These are phyloP conservation scores for Monoplex corrugatus DNA, from an alignment of 2,888 invertebrate species.

Conservation along the genomic window DNA sequence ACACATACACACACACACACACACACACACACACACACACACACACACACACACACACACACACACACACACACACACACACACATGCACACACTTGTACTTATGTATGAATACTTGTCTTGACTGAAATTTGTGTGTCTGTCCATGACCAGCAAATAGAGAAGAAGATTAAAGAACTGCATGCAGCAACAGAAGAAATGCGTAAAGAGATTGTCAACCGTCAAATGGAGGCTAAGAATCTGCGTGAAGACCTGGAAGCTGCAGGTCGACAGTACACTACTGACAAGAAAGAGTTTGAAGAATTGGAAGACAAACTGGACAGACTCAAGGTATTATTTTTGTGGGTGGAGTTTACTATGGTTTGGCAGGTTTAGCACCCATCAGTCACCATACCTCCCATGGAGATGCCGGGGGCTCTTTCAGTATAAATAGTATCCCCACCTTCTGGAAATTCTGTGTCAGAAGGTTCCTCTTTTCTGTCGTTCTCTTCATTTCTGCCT, in stretches of 20 bases:
- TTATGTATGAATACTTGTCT: too few relatives aligned
- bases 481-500: too few relatives aligned
- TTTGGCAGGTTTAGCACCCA: too few relatives aligned
- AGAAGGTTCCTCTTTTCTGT: too few relatives aligned
- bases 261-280: slow-evolving; percentile 66
- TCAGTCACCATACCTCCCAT: too few relatives aligned
- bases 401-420: too few relatives aligned
- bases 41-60: slow-evolving; percentile 31
- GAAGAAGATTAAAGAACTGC: slow-evolving; percentile 80
- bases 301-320: slow-evolving; percentile 74
- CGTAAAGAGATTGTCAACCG: slow-evolving; percentile 79
- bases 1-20: slow-evolving; percentile 2
- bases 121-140: not conserved
- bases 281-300: slow-evolving; percentile 75
- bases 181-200: slow-evolving; percentile 78
- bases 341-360: not conserved
- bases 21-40: slow-evolving; percentile 33
- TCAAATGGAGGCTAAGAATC: slow-evolving; percentile 77
- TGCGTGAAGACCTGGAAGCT: slow-evolving; percentile 78
- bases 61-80: slow-evolving; percentile 31
- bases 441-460: too few relatives aligned
- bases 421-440: too few relatives aligned
- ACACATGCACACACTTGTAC: not conserved
- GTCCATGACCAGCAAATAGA: slow-evolving; percentile 76
- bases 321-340: slow-evolving; percentile 72